Evolutionary conservation across 2,888 invertebrate genomes (phyloP).

Genomic region (Erebia epiphron): DNA sequence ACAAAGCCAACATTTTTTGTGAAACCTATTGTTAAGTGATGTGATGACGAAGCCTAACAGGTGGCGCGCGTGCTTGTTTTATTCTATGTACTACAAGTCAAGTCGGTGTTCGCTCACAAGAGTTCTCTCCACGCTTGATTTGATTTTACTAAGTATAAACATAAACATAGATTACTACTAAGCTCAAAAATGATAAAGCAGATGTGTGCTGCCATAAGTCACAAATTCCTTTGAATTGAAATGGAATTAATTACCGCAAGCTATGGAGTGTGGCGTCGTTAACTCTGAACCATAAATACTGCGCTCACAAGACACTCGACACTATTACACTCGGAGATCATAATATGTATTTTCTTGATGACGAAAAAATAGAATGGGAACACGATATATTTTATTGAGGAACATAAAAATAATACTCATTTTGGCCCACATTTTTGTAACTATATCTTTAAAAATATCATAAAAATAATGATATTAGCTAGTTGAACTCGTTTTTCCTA

Average conservation of each 20-base stretch:
- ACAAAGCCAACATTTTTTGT: too few species aligned
- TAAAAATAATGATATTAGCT: neutral
- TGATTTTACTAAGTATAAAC: too few species aligned
- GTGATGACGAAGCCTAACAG: too few species aligned
- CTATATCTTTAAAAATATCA: neutral
- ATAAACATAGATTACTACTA: neutral
- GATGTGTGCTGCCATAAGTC: conserved; percentile 7
- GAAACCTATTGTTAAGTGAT: too few species aligned
- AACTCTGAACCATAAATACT: neutral
- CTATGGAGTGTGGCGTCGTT: conserved; percentile 21
- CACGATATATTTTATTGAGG: neutral
- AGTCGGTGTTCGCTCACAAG: too few species aligned
- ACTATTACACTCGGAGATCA: neutral
- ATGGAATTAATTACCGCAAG: conserved; percentile 23
- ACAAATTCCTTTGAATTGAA: conserved; percentile 31
- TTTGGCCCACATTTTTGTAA: neutral
- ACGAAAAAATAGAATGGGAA: conserved; percentile 8
- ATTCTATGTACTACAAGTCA: too few species aligned
- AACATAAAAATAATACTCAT: neutral
- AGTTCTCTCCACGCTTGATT: too few species aligned
- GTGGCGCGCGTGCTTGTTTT: too few species aligned
- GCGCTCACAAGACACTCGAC: neutral
- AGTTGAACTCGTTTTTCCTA: neutral
- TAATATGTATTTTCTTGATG: neutral
- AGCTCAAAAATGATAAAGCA: neutral